These are phyloP conservation scores for Pseudorhombus dupliciocellatus DNA, from an alignment of 2,113 vertebrate species.

Conservation along the genomic window DNA sequence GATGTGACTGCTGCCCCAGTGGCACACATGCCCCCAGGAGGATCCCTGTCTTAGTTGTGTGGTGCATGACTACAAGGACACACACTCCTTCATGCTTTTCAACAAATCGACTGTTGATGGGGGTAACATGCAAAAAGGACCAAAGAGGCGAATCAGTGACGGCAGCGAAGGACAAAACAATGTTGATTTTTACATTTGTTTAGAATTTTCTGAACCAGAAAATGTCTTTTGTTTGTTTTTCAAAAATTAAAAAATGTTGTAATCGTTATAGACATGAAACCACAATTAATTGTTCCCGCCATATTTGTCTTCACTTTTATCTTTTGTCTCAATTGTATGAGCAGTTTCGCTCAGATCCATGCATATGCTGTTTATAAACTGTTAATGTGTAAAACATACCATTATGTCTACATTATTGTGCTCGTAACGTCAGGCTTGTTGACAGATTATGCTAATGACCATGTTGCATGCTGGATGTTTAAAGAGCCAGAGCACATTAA, in stretches of 20 bases:
- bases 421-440: conserved; percentile 10
- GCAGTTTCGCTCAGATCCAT: neutral
- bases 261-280: neutral
- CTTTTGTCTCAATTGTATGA: neutral
- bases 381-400: conserved; percentile 1
- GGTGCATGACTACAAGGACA: neutral
- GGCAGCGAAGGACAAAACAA: no score
- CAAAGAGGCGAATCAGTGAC: no score
- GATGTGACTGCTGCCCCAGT: neutral
- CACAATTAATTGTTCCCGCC: neutral
- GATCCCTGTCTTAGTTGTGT: neutral
- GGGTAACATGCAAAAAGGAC: neutral
- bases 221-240: neutral
- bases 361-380: neutral
- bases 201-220: no score
- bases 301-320: neutral
- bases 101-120: neutral
- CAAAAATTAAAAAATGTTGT: neutral
- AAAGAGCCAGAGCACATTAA: neutral
- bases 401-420: conserved; percentile 1
- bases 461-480: neutral
- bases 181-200: no score
- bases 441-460: conserved; percentile 3
- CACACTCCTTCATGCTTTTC: neutral
- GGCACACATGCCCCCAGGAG: neutral